Conservation (phyloP, 2,797 vertebrate genomes). For the Spinibarbus caldwelli region DNA sequence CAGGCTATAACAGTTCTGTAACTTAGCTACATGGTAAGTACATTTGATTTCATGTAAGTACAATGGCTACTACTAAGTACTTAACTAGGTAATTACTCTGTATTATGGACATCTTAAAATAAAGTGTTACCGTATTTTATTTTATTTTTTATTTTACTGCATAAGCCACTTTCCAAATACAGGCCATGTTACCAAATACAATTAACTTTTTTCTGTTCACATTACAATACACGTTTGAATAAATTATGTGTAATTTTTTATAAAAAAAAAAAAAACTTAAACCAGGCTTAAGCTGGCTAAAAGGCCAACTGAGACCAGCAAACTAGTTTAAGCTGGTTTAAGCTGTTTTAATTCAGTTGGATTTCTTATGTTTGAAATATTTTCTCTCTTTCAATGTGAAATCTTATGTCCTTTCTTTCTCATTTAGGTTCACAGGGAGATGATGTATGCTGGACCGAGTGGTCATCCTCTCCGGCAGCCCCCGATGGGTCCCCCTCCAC, state of each 20-base stretch:
- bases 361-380: too few species aligned
- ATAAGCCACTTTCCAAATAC: not conserved
- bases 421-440: conserved; percentile 90
- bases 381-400: not conserved
- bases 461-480: conserved; percentile 82
- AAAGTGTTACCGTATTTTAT: too few species aligned
- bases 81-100: too few species aligned
- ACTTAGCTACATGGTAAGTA: too few species aligned
- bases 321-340: not conserved
- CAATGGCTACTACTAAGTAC: too few species aligned
- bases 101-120: too few species aligned
- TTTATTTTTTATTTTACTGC: too few species aligned
- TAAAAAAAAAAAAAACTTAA: not conserved
- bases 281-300: not conserved
- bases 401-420: conserved; percentile 19
- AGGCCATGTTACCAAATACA: not conserved
- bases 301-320: not conserved
- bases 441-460: conserved; percentile 80
- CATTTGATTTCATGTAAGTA: too few species aligned
- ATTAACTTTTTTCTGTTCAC: not conserved
- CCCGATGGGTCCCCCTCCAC: conserved; percentile 73
- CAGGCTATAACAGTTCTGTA: too few species aligned
- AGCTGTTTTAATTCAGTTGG: not conserved
- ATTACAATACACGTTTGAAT: not conserved
- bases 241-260: not conserved